Base-by-base conservation (phyloP, 2,113 vertebrate species). In the Notiomystis cincta region DNA sequence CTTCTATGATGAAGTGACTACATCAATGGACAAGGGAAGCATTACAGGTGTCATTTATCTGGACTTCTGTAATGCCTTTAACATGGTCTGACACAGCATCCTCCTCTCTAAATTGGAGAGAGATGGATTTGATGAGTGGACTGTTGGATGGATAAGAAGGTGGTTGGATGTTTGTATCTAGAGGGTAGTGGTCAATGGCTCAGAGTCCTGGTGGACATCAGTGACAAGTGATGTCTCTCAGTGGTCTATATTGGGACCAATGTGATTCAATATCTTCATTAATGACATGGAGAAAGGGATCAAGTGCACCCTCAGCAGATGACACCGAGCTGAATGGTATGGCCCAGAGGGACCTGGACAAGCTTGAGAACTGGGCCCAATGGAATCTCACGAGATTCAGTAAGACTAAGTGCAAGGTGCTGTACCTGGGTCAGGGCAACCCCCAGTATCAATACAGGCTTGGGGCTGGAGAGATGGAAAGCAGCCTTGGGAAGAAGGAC, bases 401-500 rank as follows among this genome's bases (percentile, higher is more conserved):
- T n/a, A 66, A 66, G 21, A 50, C 8, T 25, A 35, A 57, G 70
- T 31, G 42, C 51, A 75, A 57, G 35, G 51, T 50, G 42, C 30
- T 40, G 16, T 10, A 13, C 16, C 30, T 66, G 13, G 30, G 42
- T 75, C 30, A 28, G 19, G 42, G 15, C 13, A 61, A 30, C 14
- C 3, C 27, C 33, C 0, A 0, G 6, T 37, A 33, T 28, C 38
- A 42, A 23, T 47, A 20, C 15, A 75, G 71, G 20, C 10, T 50
- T 31, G 4, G 19, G 20, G 16, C 17, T 25, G 8, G 24, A 40
- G 12, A 48, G n/a, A 30, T 24, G 35, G 35, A 75, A 40, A 65
- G 42, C 42, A 40, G 24, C 24, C 24, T n/a, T 75, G 51, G n/a
- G 25, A 23, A 47, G 58, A 73, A 56, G 24, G 70, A 40, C n/a